Base-by-base conservation (phyloP, 2,888 invertebrate genomes). In the Hymenopus coronatus region DNA sequence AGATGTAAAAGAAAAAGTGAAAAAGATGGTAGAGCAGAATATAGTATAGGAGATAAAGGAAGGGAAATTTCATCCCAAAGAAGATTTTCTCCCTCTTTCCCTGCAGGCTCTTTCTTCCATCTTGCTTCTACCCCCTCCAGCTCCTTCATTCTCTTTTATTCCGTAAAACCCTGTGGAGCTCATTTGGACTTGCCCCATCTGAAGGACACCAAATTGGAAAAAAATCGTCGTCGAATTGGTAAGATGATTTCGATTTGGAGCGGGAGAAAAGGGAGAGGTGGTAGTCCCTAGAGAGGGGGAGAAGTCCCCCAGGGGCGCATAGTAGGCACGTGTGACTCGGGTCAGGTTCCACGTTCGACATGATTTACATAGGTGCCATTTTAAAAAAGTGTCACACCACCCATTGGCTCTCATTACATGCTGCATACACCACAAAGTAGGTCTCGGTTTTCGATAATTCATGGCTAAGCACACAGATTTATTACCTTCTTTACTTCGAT, bases 241-340 rank as follows among this genome's bases (percentile, higher is more conserved):
- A 89, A 89, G 90, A 90, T 90, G 90, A 90, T 90, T 90, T 90
- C 90, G 89, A 90, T 89, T 90, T 90, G 86, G 89, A 89, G 70
- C 89, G 88, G 84, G 83, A 82, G 86, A 89, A 87, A 88, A 86
- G 87, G 89, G 83, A 85, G 83, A 83, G 88, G 83, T 30, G 88
- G 88, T 54, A 30, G 87, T 70, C 28, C 27, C 70, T 40, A 28
- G 82, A 28, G 84, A 83, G 9, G 46, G 83, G 88, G 46, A 28
- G 20, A 84, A 20, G 46, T 83, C 83, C 46, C 83, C 14, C 6
- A 25, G n/a, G 88, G 27, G 20, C 25, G 28, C 40, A 25, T 70
- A 8, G 54, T 20, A 70, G 54, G 25, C 54, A 70, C 54, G 54
- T 70, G 54, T 70, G 54, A 70, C 54, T 70, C 25, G 54, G 54